Conservation (phyloP, 1,140 invertebrate genomes). For the Meloidogyne exigua region DNA sequence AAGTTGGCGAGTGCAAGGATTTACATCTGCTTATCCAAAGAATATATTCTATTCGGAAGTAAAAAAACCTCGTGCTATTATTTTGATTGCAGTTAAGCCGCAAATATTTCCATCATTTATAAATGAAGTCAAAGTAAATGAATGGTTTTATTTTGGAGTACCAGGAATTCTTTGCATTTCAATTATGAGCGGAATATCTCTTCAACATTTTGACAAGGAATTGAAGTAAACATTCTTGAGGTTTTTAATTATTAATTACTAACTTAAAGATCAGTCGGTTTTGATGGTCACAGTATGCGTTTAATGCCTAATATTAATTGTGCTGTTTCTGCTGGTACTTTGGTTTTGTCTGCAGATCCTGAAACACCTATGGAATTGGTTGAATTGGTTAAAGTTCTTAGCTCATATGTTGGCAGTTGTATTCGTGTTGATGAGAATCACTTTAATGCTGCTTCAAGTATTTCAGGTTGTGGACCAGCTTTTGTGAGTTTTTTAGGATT, state of each 20-base stretch:
- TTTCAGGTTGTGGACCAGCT: conserved; percentile 41
- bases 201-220: conserved; percentile 25
- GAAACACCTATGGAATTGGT: conserved; percentile 16
- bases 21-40: conserved; percentile 13
- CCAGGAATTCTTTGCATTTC: conserved; percentile 35
- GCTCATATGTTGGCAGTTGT: conserved; percentile 25
- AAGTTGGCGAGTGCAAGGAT: conserved; percentile 26
- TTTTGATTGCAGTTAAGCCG: conserved; percentile 39
- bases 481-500: conserved; percentile 30
- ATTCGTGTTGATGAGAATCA: conserved; percentile 23
- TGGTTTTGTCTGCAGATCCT: conserved; percentile 16
- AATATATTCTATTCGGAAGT: conserved; percentile 25
- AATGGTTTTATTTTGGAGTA: conserved; percentile 17
- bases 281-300: conserved; percentile 5
- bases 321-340: conserved; percentile 17
- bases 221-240: neutral
- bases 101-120: conserved; percentile 27
- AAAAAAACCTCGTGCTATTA: conserved; percentile 28
- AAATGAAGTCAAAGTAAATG: conserved; percentile 5
- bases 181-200: conserved; percentile 43
- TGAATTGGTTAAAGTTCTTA: conserved; percentile 24
- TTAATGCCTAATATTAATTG: conserved; percentile 42
- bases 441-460: conserved; percentile 43
- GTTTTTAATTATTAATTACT: conserved; percentile 5
- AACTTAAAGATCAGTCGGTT: conserved; percentile 23